A percentile compares a stretch with the other conserved stretches of the same genome.
Conservation (phyloP, 2,888 invertebrate genomes). For the Lissocephala sabroskyi region DNA sequence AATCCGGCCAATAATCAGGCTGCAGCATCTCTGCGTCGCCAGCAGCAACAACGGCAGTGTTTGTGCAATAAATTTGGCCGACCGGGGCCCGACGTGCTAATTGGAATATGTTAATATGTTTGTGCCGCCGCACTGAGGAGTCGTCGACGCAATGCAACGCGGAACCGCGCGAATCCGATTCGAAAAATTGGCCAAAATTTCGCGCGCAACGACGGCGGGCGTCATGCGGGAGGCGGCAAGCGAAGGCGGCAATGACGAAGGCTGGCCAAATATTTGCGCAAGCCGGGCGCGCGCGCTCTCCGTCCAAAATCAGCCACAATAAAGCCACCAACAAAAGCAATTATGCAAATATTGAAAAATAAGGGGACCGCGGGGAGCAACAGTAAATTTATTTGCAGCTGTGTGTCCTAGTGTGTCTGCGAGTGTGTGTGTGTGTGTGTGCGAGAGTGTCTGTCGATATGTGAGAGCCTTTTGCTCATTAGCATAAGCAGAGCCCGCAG, state of each 20-base stretch:
- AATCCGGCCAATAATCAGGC: slow-evolving; percentile 38
- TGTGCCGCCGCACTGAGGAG: slow-evolving; percentile 3
- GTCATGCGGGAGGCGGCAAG: too few relatives aligned
- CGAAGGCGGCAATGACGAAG: too few relatives aligned
- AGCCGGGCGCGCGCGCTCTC: slow-evolving; percentile 1
- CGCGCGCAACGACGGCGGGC: slow-evolving; percentile 9
- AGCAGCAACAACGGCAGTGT: slow-evolving; percentile 1
- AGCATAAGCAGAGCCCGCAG: slow-evolving; percentile 38
- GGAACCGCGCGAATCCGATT: slow-evolving; percentile 4
- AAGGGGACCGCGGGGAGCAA: slow-evolving; percentile 26
- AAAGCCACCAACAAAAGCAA: slow-evolving; percentile 47
- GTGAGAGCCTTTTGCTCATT: slow-evolving; percentile 22
- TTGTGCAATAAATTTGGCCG: slow-evolving; percentile 38
- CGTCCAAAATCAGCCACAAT: not conserved
- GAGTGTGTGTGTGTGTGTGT: slow-evolving; percentile 12
- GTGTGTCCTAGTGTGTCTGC: slow-evolving; percentile 2
- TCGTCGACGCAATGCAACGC: too few relatives aligned
- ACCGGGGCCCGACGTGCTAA: slow-evolving; percentile 42
- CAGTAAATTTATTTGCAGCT: not conserved
- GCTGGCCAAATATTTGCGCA: slow-evolving; percentile 40
- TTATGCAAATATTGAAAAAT: slow-evolving; percentile 56
- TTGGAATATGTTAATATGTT: slow-evolving; percentile 46
- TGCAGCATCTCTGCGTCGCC: slow-evolving; percentile 25
- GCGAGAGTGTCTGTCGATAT: slow-evolving; percentile 4
- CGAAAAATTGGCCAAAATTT: slow-evolving; percentile 47